phyloP scores from a whole-genome alignment of 2,888 invertebrate genomes.

The Labia minor region DNA sequence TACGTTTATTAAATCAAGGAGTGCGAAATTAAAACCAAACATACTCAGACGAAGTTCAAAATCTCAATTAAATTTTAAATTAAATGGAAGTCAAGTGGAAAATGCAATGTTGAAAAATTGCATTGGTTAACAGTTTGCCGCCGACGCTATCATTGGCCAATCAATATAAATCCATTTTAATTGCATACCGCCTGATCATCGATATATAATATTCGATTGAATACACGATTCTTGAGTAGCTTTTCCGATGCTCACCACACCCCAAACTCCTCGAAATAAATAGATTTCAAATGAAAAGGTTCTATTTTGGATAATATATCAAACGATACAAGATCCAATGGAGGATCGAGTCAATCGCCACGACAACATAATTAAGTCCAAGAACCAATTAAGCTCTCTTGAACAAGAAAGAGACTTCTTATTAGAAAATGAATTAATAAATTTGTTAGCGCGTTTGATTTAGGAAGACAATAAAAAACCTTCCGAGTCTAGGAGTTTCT shows the following conservation, averaged over 20 bases:
- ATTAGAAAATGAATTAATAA: no score
- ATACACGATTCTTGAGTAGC: background rate
- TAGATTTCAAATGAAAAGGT: no score
- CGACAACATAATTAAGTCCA: slow-evolving; percentile 7
- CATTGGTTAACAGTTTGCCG: background rate
- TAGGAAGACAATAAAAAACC: background rate
- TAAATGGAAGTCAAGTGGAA: no score
- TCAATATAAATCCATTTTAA: slow-evolving; percentile 5
- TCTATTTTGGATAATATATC: background rate
- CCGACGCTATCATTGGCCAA: background rate
- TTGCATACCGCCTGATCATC: background rate
- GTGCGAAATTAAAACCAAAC: no score
- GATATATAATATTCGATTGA: background rate
- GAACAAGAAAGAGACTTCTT: no score
- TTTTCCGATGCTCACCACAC: no score
- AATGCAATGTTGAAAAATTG: background rate
- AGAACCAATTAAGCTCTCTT: background rate
- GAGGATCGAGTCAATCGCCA: background rate
- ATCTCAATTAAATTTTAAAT: background rate
- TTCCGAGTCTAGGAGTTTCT: no score
- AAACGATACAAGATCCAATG: background rate
- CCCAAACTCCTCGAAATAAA: no score
- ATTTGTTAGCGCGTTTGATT: background rate
- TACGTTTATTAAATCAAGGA: no score
- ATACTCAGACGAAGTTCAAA: background rate